Conservation (phyloP, 2,888 invertebrate genomes). For the Ditula angustiorana region DNA sequence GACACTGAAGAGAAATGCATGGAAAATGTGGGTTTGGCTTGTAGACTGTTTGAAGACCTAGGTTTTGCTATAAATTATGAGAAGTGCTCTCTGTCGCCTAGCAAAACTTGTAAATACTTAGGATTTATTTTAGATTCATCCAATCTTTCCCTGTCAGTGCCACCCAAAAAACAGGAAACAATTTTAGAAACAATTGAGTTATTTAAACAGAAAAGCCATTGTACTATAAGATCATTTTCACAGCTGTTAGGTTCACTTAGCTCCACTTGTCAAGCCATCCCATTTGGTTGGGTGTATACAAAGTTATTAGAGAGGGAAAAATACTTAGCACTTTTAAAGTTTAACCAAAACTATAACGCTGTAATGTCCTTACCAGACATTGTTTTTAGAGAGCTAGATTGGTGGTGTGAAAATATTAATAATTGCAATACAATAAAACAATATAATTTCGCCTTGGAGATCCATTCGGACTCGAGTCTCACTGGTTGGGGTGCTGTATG, state of each 20-base stretch:
- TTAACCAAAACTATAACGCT: constrained; percentile 19
- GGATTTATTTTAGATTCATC: constrained; percentile 29
- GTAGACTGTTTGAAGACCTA: constrained; percentile 11
- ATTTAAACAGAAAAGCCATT: not conserved
- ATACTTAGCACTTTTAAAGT: constrained; percentile 10
- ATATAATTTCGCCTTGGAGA: not conserved
- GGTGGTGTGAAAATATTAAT: constrained; percentile 18
- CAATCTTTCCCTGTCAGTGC: constrained; percentile 1
- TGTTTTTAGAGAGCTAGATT: constrained; percentile 17
- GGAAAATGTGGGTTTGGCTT: constrained; percentile 9
- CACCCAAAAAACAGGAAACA: constrained; percentile 8
- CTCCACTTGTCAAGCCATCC: constrained; percentile 29
- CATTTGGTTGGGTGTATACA: constrained; percentile 34
- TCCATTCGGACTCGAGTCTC: not conserved
- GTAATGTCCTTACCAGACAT: not conserved
- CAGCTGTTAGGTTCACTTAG: constrained; percentile 27
- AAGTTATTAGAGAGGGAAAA: constrained; percentile 34
- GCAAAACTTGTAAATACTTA: constrained; percentile 30
- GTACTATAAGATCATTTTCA: constrained; percentile 25
- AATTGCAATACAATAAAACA: not conserved
- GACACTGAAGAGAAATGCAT: constrained; percentile 16
- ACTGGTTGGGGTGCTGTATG: not conserved
- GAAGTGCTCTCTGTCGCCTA: constrained; percentile 27
- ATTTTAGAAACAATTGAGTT: not conserved
- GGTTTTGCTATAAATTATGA: constrained; percentile 38